Base-by-base conservation (phyloP, 1,140 invertebrate genomes). In the Drosophila kikkawai region DNA sequence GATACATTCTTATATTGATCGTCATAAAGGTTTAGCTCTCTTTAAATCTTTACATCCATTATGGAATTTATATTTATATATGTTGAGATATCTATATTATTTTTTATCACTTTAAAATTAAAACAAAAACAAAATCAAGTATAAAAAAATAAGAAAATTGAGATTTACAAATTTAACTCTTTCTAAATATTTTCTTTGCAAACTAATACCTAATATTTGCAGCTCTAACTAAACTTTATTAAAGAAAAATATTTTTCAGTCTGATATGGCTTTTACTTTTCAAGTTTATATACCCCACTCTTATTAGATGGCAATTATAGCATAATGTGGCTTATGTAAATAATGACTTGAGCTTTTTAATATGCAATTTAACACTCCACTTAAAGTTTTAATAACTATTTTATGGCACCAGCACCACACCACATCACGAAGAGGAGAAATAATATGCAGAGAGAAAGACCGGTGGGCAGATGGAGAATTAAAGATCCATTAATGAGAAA, bases 371-470 rank as follows among this genome's bases (percentile, higher is more conserved):
- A 68, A 68, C 37, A 55, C 41, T 47, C 74, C 64, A 77, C 64
- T 68, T 77, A 68, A 77, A 47, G 55, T 42, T 77, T 77, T 77
- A 67, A 59, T 76, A 77, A 77, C 75, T 68, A 59, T 77, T 77
- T 77, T 69, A 60, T 77, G 53, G 44, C 50, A 41, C 53, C 19
- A 39, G 53, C 53, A n/a, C 17, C 34, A 55, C 34, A 22, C 41
- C 37, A 55, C 42, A 26, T 26, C 19, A 36, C 34, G 29, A 36
- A 34, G 34, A 9, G 22, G 39, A 15, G 53, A 61, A 37, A 61
- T 22, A 47, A 44, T 66, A 12, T 26, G 50, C 51, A 22, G 32
- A 70, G 53, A 55, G 34, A 69, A 71, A 68, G 55, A 42, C 37
- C 68, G 26, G 19, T 65, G 59, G n/a, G 11, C 37, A 55, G 64